Percentiles rank a stretch among this genome's conserved stretches.
phyloP scores from a whole-genome alignment of 2,888 invertebrate species.

The Conomelus anceps region DNA sequence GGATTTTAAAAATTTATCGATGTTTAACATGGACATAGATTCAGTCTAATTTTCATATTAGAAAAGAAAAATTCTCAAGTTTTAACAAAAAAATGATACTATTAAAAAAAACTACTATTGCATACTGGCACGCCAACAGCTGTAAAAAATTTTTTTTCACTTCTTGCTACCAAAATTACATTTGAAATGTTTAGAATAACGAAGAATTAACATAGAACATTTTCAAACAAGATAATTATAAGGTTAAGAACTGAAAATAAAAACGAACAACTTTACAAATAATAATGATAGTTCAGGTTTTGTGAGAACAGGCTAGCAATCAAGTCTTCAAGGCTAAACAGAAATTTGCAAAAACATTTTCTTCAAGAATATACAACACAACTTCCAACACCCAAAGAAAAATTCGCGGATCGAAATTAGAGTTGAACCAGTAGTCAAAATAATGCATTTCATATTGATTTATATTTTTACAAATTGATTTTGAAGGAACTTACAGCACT shows the following conservation, averaged over 20 bases:
- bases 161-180: neutral
- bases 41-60: no score
- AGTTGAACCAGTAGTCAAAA: no score
- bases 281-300: neutral
- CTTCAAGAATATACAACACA: neutral
- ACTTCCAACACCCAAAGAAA: no score
- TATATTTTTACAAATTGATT: no score
- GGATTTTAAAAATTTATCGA: no score
- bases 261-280: neutral
- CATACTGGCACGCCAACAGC: neutral
- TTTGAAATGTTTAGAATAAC: neutral
- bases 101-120: neutral
- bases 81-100: neutral
- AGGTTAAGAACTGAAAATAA: neutral
- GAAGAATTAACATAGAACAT: no score
- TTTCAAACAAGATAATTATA: neutral
- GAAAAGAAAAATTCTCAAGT: neutral
- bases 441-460: no score
- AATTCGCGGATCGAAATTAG: no score
- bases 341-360: neutral
- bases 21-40: no score
- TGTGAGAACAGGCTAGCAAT: neutral
- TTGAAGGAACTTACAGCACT: no score
- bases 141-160: neutral
- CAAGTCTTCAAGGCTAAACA: neutral